Conservation (phyloP, 2,113 vertebrate species). For the Pseudopodoces humilis region DNA sequence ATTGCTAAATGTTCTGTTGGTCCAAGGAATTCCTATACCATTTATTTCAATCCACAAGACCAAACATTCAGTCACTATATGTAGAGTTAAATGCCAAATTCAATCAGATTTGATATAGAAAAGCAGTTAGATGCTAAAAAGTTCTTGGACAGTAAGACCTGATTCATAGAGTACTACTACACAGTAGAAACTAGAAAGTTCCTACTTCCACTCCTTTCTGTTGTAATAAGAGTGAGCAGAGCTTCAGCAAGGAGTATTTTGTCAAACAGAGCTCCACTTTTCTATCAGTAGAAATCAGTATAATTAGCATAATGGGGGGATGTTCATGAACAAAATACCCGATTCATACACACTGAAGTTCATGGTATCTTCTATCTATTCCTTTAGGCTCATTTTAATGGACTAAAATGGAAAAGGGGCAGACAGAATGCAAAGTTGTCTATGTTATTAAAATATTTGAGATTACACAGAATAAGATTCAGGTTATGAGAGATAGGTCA, state of each 20-base stretch:
- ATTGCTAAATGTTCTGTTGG: background rate
- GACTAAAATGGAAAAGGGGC: background rate
- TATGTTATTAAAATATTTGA: background rate
- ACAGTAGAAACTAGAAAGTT: background rate
- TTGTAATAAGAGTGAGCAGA: background rate
- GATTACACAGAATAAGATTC: background rate
- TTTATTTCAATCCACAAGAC: background rate
- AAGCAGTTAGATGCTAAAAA: background rate
- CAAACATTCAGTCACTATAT: background rate
- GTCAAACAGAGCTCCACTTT: background rate
- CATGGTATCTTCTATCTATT: background rate
- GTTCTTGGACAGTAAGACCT: background rate
- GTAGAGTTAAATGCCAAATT: background rate
- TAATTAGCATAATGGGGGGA: accelerated
- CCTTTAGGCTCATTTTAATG: background rate
- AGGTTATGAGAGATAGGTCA: background rate
- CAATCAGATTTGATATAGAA: background rate
- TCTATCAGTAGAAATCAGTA: background rate
- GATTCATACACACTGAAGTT: background rate
- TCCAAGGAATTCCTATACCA: background rate
- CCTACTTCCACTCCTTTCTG: background rate
- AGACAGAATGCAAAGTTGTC: background rate
- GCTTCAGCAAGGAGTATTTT: background rate
- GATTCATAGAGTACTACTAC: background rate
- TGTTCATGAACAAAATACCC: background rate